Evolutionary conservation across 2,888 invertebrate species (phyloP).

Genomic region (Pandemis cinnamomeana): DNA sequence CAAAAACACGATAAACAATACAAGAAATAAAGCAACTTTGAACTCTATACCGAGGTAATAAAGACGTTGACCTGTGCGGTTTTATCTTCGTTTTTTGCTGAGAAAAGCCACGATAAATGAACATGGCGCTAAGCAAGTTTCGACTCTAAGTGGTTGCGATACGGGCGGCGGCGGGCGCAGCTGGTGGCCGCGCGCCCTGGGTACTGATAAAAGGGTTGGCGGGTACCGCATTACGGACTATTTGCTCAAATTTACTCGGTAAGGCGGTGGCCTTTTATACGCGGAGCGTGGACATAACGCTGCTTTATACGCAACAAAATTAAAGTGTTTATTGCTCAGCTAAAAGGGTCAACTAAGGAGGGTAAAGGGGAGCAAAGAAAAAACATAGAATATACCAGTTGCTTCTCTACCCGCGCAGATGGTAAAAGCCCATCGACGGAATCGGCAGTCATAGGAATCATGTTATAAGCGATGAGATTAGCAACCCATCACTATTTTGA

Average conservation of each 20-base stretch:
- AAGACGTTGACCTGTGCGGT: background rate
- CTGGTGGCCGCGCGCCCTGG: background rate
- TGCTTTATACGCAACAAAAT: too few relatives aligned
- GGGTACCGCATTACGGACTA: slow-evolving; percentile 27
- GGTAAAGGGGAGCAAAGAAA: too few relatives aligned
- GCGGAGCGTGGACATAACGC: background rate
- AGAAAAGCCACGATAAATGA: background rate
- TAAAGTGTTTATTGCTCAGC: too few relatives aligned
- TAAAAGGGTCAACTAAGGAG: too few relatives aligned
- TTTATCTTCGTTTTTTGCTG: background rate
- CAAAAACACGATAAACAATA: background rate
- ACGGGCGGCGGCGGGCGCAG: background rate
- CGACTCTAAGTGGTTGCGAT: background rate
- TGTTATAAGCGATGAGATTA: too few relatives aligned
- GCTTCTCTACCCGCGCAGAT: too few relatives aligned
- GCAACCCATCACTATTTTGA: too few relatives aligned
- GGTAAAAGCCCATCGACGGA: too few relatives aligned
- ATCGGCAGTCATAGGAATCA: too few relatives aligned
- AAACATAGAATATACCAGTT: too few relatives aligned
- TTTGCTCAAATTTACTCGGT: slow-evolving; percentile 32
- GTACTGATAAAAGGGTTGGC: slow-evolving; percentile 26
- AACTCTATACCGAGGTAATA: background rate
- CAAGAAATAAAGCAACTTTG: background rate
- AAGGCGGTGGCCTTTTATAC: background rate
- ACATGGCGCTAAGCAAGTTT: background rate